phyloP scores from a whole-genome alignment of 1,140 invertebrate genomes.

The Euglossa dilemma region DNA sequence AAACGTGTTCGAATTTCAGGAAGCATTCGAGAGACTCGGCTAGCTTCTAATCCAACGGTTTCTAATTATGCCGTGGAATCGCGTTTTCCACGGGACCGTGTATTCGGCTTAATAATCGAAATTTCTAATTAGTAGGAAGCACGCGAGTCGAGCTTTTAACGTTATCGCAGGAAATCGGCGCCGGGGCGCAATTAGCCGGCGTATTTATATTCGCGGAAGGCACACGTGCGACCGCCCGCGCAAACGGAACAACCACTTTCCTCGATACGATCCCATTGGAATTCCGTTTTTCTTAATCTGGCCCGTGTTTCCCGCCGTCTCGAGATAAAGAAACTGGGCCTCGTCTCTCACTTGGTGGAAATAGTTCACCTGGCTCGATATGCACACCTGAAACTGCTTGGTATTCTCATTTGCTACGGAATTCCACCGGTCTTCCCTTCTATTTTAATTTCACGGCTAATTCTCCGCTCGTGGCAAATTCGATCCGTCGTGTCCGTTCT shows the following conservation, averaged over 20 bases:
- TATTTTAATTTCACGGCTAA: too few relatives aligned
- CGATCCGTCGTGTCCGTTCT: too few relatives aligned
- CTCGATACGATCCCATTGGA: too few relatives aligned
- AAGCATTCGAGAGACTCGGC: neutral
- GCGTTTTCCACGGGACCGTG: constrained; percentile 10
- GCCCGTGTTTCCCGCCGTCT: neutral
- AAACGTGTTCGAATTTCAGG: neutral
- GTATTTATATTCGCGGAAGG: constrained; percentile 38
- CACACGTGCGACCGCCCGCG: neutral
- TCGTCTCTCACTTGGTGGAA: too few relatives aligned
- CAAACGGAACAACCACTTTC: neutral
- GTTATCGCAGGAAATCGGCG: constrained; percentile 43
- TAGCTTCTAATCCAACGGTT: constrained; percentile 27
- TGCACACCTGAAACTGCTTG: too few relatives aligned
- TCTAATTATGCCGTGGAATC: constrained; percentile 13
- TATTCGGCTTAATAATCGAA: constrained; percentile 45
- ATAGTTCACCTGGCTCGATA: too few relatives aligned
- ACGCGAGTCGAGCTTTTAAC: constrained; percentile 27
- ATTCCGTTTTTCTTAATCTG: neutral
- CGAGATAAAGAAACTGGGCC: neutral
- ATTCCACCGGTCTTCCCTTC: too few relatives aligned
- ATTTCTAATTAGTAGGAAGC: constrained; percentile 40
- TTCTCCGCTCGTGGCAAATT: too few relatives aligned
- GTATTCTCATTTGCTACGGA: too few relatives aligned
- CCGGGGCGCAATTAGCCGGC: constrained; percentile 25